A percentile compares a stretch with the other conserved stretches of the same genome.
phyloP scores from a whole-genome alignment of 1,140 invertebrate genomes.

The Copidosoma floridanum region DNA sequence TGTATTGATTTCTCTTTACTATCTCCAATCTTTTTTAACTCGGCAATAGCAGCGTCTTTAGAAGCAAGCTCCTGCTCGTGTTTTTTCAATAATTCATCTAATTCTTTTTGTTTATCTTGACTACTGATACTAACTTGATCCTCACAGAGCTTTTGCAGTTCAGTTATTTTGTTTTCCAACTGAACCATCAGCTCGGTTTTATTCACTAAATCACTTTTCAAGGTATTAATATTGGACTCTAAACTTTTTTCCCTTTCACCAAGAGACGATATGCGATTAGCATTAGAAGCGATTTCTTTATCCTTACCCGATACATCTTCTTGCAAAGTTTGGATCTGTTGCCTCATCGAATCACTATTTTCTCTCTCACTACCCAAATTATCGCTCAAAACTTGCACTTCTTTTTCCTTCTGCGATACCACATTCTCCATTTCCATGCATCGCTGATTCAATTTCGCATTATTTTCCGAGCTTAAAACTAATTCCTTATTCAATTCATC shows the following conservation, averaged over 20 bases:
- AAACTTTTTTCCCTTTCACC: constrained; percentile 37
- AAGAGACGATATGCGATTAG: constrained; percentile 32
- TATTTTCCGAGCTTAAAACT: constrained; percentile 10
- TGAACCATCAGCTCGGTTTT: constrained; percentile 16
- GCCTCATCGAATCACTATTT: constrained; percentile 14
- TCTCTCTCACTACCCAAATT: constrained; percentile 27
- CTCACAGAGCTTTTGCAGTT: not conserved
- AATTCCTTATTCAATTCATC: constrained; percentile 38
- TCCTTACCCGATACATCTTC: constrained; percentile 34
- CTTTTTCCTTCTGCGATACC: constrained; percentile 10
- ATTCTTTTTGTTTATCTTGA: constrained; percentile 18
- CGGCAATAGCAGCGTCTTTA: constrained; percentile 14
- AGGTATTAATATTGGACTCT: constrained; percentile 21
- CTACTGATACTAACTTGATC: not conserved
- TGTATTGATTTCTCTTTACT: constrained; percentile 20
- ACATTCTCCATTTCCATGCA: constrained; percentile 18
- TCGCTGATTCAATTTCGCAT: constrained; percentile 28
- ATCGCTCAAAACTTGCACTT: constrained; percentile 21
- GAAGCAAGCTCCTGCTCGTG: constrained; percentile 2
- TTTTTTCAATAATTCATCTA: constrained; percentile 10
- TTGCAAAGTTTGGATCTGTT: constrained; percentile 27
- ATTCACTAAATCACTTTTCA: constrained; percentile 28
- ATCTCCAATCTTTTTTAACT: constrained; percentile 13
- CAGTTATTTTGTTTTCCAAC: constrained; percentile 5
- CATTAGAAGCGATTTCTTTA: constrained; percentile 28